Evolutionary conservation across 2,113 vertebrate species (phyloP), one percentile per base, ranked within the genome.

Genomic region (Catharus fuscescens): DNA sequence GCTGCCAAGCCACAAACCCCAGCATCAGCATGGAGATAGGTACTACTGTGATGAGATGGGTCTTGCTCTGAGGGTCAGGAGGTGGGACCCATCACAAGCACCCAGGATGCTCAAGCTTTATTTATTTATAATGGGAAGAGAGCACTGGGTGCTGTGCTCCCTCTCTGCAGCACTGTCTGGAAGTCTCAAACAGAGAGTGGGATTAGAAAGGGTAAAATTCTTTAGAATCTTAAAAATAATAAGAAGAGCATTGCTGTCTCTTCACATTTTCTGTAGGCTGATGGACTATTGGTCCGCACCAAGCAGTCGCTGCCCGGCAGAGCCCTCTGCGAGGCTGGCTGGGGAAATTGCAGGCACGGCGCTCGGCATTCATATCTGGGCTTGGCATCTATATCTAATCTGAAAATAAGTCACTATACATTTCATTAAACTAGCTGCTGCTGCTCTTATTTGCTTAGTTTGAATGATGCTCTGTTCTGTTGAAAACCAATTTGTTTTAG

Each of bases 401-500:
- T 94, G 95, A 96, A 96, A 94, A 96, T 90, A 97, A 97, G 93
- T 94, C 89, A 93, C 94, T 92, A 50, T 86, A 32, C 94, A 91
- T 96, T 92, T 89, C 83, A 94, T 95, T 96, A 96, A 97, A 94
- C 52, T 87, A 82, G 87, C 89, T 90, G 90, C 86, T 94, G 81
- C 89, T 92, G 73, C 86, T 93, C 94, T 86, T 95, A 86, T 92
- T 92, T 93, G 83, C 90, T 94, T 90, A 71, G 88, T 94, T 88
- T 92, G 80, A 91, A 18, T 21, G 77, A 84, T 94, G 86, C 48
- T 84, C 25, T 59, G 12, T 93, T 81, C 78, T 4, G 17, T 21
- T 60, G 86, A 81, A 91, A 95, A 91, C 62, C 50, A 91, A 81
- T 86, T 95, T 85, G 84, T 44, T 84, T 77, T 36, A 80, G 83